phyloP scores from a whole-genome alignment of 2,888 invertebrate species.

The Brenthis daphne region DNA sequence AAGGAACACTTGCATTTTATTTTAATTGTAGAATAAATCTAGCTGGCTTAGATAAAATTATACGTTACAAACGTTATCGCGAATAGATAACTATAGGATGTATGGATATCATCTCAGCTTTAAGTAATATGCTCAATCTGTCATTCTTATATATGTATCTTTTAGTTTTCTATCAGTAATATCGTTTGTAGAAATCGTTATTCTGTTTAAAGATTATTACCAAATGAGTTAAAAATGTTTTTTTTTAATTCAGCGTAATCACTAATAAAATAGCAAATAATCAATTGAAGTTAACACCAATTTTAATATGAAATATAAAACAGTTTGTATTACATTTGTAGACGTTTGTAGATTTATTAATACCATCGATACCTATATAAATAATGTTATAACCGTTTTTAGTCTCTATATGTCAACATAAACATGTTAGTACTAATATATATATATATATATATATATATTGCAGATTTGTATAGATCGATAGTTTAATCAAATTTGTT shows the following conservation, averaged over 20 bases:
- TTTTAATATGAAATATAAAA: constrained; percentile 8
- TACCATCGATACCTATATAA: constrained; percentile 8
- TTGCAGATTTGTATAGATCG: constrained; percentile 1
- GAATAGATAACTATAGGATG: too few species aligned
- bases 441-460: not conserved
- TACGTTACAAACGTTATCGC: too few species aligned
- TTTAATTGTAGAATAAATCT: too few species aligned
- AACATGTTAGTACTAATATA: constrained; percentile 7
- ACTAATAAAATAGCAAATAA: constrained; percentile 11
- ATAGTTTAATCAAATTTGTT: not conserved
- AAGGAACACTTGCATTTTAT: too few species aligned
- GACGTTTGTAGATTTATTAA: constrained; percentile 20
- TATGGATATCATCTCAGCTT: too few species aligned
- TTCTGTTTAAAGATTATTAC: too few species aligned
- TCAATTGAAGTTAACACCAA: constrained; percentile 23
- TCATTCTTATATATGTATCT: too few species aligned
- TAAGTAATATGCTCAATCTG: too few species aligned
- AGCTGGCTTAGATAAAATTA: too few species aligned
- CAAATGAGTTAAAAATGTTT: not conserved
- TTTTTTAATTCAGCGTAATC: constrained; percentile 16
- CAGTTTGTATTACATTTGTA: constrained; percentile 24
- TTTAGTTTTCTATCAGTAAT: too few species aligned
- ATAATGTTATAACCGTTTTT: constrained; percentile 15
- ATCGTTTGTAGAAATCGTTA: too few species aligned
- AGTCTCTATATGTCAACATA: constrained; percentile 24